Base-by-base conservation (phyloP, 2,888 invertebrate species). In the Zaprionus bogoriensis region DNA sequence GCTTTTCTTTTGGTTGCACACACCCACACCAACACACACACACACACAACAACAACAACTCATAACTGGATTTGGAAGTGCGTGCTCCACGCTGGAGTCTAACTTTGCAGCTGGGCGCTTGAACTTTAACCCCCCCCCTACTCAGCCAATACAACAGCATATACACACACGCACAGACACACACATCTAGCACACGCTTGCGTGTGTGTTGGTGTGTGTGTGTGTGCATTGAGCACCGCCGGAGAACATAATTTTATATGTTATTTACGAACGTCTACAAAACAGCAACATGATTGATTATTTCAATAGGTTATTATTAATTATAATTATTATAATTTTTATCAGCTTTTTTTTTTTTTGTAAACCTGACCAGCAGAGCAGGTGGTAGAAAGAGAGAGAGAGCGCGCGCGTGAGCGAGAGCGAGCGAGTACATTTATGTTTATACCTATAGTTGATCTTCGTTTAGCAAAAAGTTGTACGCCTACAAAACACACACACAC, bases 371-470 rank as follows among this genome's bases (percentile, higher is more conserved):
- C 17, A 17, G 17, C 32, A 36, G 14, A 14, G n/a, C n/a, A n/a
- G n/a, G n/a, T n/a, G n/a, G n/a, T n/a, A n/a, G n/a, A n/a, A n/a
- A n/a, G n/a, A n/a, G n/a, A n/a, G n/a, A n/a, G n/a, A n/a, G n/a
- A n/a, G n/a, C n/a, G n/a, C n/a, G n/a, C n/a, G n/a, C n/a, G n/a
- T n/a, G n/a, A n/a, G n/a, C n/a, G n/a, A n/a, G n/a, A n/a, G n/a
- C n/a, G n/a, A n/a, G 41, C 25, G 38, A 51, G 44, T 45, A 61
- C 47, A 52, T 50, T 57, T 72, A 77, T 77, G 78, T 81, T 69
- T 70, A 54, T 58, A 81, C 50, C 51, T 73, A 70, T 84, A 79
- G 84, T 81, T 74, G 73, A 84, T 75, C 67, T 83, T 81, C 64
- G 78, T 80, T 80, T 84, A 84, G 79, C 79, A 75, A 82, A 77